These are phyloP conservation scores for Asbolus verrucosus DNA, from an alignment of 1,140 invertebrate species.

Conservation along the genomic window DNA sequence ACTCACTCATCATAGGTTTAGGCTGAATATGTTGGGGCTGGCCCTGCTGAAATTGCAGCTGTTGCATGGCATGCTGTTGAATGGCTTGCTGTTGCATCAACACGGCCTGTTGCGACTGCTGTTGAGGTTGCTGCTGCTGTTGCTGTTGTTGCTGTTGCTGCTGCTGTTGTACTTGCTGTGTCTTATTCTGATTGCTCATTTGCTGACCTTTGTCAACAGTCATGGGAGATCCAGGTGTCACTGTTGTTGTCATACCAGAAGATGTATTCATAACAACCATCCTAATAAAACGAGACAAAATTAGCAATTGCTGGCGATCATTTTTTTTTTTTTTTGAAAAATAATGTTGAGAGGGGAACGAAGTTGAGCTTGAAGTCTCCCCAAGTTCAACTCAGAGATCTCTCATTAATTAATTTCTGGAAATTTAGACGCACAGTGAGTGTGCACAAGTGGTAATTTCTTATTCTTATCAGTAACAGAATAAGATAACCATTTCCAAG, in stretches of 20 bases:
- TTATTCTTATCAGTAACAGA: background rate
- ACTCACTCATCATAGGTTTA: slow-evolving; percentile 70
- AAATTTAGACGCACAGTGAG: slow-evolving; percentile 24
- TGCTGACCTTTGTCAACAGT: slow-evolving; percentile 66
- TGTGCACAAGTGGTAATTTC: background rate
- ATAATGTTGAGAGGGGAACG: slow-evolving; percentile 51
- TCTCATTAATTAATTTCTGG: slow-evolving; percentile 51
- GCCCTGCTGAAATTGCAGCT: slow-evolving; percentile 66
- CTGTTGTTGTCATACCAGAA: slow-evolving; percentile 67
- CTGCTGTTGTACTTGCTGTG: slow-evolving; percentile 63
- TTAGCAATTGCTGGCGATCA: too few relatives aligned
- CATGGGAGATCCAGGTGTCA: slow-evolving; percentile 66
- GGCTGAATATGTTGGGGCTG: slow-evolving; percentile 69
- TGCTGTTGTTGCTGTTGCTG: slow-evolving; percentile 64
- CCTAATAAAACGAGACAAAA: slow-evolving; percentile 63
- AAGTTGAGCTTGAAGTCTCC: slow-evolving; percentile 48
- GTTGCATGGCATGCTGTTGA: slow-evolving; percentile 66
- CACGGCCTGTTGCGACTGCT: slow-evolving; percentile 65
- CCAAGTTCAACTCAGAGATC: slow-evolving; percentile 52
- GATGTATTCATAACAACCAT: slow-evolving; percentile 70
- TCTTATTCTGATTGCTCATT: slow-evolving; percentile 67
- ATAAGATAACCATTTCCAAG: slow-evolving; percentile 21
- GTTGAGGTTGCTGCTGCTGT: slow-evolving; percentile 67
- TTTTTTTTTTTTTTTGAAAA: too few relatives aligned
- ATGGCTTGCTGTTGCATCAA: slow-evolving; percentile 64